Evolutionary conservation across 2,888 invertebrate genomes (phyloP).

Genomic region (Alloscopus bannaensis): DNA sequence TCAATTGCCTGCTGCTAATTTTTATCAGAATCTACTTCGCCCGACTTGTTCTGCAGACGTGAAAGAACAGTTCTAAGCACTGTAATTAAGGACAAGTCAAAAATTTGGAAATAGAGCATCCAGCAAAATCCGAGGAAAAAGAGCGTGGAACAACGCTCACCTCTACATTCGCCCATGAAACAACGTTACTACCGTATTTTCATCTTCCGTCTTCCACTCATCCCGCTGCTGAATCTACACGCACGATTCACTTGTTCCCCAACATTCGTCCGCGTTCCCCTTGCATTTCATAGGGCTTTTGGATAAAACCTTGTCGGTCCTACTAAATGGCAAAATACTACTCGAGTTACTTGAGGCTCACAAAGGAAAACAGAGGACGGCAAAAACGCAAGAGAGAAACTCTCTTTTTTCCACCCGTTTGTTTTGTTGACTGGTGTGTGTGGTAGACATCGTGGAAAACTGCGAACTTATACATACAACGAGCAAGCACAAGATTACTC

Average conservation of each 20-base stretch:
- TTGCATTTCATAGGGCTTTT: no score
- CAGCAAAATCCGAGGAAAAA: no score
- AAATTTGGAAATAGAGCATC: no score
- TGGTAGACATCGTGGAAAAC: slow-evolving; percentile 27
- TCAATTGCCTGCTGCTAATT: no score
- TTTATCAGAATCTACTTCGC: no score
- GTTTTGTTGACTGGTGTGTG: slow-evolving; percentile 9
- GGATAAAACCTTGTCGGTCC: background rate
- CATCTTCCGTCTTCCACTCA: slow-evolving; percentile 24
- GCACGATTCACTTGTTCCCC: no score
- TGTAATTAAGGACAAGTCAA: no score
- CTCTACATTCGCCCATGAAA: slow-evolving; percentile 18
- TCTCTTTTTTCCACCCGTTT: background rate
- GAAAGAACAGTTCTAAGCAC: no score
- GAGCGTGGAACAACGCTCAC: no score
- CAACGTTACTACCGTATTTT: slow-evolving; percentile 26
- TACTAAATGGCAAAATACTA: background rate
- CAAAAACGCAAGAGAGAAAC: background rate
- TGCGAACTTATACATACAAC: slow-evolving; percentile 8
- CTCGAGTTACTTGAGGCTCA: background rate
- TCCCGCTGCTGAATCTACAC: slow-evolving; percentile 16
- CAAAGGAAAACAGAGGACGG: no score
- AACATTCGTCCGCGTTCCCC: no score
- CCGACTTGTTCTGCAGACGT: no score
- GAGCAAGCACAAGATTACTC: slow-evolving; percentile 1